These are phyloP conservation scores for Holothuria glaberrima DNA, from an alignment of 35 echinoderm and acorn worm species.

Conservation along the genomic window DNA sequence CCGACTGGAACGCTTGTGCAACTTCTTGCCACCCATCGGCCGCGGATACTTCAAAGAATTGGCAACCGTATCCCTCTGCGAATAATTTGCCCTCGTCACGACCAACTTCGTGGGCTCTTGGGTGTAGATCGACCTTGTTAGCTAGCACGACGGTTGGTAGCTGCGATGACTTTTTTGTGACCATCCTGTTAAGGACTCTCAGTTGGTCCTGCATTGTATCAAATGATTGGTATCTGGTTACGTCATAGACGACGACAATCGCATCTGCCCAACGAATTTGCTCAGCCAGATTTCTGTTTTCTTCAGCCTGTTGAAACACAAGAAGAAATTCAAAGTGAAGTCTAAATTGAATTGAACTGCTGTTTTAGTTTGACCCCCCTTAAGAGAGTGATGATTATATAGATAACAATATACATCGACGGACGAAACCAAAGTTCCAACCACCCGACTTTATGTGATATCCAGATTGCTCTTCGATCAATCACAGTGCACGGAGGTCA, in stretches of 20 bases:
- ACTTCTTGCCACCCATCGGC: constrained; percentile 82
- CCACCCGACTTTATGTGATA: too few species aligned
- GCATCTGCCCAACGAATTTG: constrained; percentile 86
- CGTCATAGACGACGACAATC: constrained; percentile 85
- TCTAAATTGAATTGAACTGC: background rate
- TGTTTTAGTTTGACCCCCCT: background rate
- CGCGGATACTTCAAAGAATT: constrained; percentile 92
- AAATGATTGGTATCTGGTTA: constrained; percentile 81
- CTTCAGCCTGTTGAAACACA: constrained; percentile 58
- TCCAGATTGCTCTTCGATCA: too few species aligned
- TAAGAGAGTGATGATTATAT: too few species aligned
- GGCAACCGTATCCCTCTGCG: constrained; percentile 86
- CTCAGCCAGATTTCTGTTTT: constrained; percentile 56
- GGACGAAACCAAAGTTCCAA: too few species aligned
- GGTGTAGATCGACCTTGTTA: constrained; percentile 88
- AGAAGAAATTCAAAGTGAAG: background rate
- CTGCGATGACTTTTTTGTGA: constrained; percentile 59
- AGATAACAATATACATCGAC: too few species aligned
- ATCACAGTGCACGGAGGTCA: too few species aligned
- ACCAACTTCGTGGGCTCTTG: constrained; percentile 64
- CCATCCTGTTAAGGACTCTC: constrained; percentile 47
- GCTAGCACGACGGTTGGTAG: constrained; percentile 84
- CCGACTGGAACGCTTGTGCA: constrained; percentile 64
- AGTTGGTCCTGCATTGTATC: constrained; percentile 68
- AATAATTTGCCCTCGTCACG: constrained; percentile 72